Evolutionary conservation across 1,140 invertebrate species (phyloP).

Genomic region (Uloborus diversus): DNA sequence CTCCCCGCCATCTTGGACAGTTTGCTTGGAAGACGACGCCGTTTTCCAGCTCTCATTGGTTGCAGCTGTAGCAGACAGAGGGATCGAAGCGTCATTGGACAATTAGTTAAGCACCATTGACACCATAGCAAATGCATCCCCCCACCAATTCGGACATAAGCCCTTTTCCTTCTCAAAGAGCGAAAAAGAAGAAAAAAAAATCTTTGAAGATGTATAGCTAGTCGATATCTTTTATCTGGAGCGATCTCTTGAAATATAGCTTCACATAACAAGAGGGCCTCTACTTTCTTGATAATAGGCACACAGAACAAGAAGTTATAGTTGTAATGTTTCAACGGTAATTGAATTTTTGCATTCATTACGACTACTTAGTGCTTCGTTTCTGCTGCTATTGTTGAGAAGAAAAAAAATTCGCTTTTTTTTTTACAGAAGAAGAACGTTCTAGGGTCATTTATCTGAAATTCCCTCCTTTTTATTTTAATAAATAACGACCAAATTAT

Average conservation of each 20-base stretch:
- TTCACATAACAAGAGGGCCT: neutral
- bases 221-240: neutral
- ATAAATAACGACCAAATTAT: too few relatives aligned
- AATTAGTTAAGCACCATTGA: conserved; percentile 28
- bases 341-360: neutral
- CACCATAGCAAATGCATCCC: neutral
- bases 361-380: too few relatives aligned
- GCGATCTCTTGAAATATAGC: neutral
- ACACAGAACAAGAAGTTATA: neutral
- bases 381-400: too few relatives aligned
- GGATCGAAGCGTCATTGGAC: conserved; percentile 15
- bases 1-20: neutral
- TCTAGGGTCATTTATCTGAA: too few relatives aligned
- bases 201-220: neutral
- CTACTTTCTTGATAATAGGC: neutral
- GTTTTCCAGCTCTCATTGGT: neutral
- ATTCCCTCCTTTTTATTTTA: too few relatives aligned
- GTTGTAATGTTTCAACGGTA: neutral
- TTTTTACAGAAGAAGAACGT: too few relatives aligned
- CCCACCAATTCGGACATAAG: neutral
- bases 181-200: too few relatives aligned
- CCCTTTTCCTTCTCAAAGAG: neutral
- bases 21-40: neutral
- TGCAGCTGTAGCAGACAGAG: neutral
- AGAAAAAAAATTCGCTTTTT: too few relatives aligned